A percentile compares a stretch with the other conserved stretches of the same genome.
Conservation (phyloP, 2,113 vertebrate species). For the Felis chaus region DNA sequence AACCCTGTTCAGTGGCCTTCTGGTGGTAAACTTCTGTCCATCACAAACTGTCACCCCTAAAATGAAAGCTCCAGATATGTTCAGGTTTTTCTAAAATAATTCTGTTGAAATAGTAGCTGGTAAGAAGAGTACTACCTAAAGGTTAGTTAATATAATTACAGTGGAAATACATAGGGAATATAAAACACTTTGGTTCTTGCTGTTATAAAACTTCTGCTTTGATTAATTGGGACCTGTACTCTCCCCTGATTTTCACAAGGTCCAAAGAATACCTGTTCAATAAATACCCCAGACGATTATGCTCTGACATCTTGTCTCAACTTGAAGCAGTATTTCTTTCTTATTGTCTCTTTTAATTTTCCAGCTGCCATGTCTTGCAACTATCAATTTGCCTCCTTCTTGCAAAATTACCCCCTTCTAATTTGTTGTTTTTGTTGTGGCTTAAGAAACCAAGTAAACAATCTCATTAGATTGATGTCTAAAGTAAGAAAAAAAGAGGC, state of each 20-base stretch:
- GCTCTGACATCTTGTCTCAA: neutral
- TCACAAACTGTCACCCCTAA: neutral
- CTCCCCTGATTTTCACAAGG: neutral
- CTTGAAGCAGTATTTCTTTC: neutral
- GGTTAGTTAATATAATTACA: neutral
- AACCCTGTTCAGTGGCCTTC: neutral
- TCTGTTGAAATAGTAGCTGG: neutral
- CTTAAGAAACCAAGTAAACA: neutral
- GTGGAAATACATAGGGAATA: neutral
- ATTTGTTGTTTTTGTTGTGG: neutral
- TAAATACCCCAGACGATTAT: neutral
- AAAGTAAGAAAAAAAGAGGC: neutral
- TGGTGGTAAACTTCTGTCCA: neutral
- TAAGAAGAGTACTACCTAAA: neutral
- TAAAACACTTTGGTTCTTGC: neutral
- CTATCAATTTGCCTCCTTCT: neutral
- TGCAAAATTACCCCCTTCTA: neutral
- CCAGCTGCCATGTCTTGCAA: neutral
- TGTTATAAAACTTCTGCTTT: neutral
- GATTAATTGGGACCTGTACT: neutral
- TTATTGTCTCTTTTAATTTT: slow-evolving; percentile 9
- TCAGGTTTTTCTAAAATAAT: neutral
- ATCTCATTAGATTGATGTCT: neutral
- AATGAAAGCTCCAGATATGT: neutral
- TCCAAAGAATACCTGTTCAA: neutral